Conservation (phyloP, 2,797 vertebrate species). For the Crocodylus rhombifer region DNA sequence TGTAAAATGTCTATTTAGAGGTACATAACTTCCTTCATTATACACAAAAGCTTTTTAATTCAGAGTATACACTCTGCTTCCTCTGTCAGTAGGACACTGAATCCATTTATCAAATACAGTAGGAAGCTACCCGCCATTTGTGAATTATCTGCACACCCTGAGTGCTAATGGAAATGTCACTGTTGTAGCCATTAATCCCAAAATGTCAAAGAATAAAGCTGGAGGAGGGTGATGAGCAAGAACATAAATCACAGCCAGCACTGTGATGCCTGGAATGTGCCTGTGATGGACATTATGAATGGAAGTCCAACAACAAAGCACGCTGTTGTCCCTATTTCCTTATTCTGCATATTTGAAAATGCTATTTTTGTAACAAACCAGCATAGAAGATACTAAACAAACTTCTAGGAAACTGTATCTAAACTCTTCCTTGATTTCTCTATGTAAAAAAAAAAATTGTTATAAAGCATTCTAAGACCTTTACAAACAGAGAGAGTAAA, state of each 20-base stretch:
- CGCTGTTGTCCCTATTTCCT: background rate
- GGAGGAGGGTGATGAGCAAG: slow-evolving; percentile 71
- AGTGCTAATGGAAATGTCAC: slow-evolving; percentile 78
- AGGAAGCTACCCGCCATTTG: slow-evolving; percentile 80
- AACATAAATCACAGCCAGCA: slow-evolving; percentile 79
- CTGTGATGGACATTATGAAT: slow-evolving; percentile 78
- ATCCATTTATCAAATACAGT: slow-evolving; percentile 77
- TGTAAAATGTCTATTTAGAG: background rate
- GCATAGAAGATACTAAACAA: background rate
- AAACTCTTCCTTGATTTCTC: background rate
- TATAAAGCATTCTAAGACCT: background rate
- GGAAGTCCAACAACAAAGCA: slow-evolving; percentile 71
- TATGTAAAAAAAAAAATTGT: background rate
- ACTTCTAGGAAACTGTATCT: background rate
- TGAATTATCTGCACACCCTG: slow-evolving; percentile 78
- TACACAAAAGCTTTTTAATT: slow-evolving; percentile 22
- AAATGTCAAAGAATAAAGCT: slow-evolving; percentile 76
- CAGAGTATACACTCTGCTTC: slow-evolving; percentile 29
- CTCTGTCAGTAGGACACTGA: slow-evolving; percentile 61
- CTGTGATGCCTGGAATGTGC: slow-evolving; percentile 78
- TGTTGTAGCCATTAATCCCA: slow-evolving; percentile 74
- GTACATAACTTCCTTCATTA: background rate
- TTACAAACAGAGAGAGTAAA: slow-evolving; percentile 4
- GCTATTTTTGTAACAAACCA: background rate
- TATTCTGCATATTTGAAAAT: slow-evolving; percentile 1